A percentile compares a stretch with the other conserved stretches of the same genome.
Conservation (phyloP, 64 coral and sea anemone genomes). For the Astreopora myriophthalma region DNA sequence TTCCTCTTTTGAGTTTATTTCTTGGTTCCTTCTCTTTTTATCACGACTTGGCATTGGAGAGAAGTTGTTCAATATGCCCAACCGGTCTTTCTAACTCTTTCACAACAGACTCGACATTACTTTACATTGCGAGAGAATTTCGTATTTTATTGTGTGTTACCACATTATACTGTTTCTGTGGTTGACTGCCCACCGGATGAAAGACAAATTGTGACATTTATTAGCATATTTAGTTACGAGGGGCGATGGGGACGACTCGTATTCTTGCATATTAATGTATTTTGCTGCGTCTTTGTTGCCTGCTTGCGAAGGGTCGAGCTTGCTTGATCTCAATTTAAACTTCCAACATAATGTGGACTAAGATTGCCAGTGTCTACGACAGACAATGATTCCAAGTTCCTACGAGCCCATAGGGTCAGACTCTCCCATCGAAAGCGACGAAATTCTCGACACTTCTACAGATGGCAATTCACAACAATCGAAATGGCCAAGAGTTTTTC, state of each 20-base stretch:
- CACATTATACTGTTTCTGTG: background rate
- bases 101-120: too few species aligned
- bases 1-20: too few species aligned
- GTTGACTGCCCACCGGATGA: constrained; percentile 13
- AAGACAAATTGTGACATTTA: background rate
- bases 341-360: background rate
- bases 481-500: constrained; percentile 17
- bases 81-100: too few species aligned
- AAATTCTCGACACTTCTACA: background rate
- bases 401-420: constrained; percentile 79
- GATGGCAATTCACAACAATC: constrained; percentile 28
- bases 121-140: too few species aligned
- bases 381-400: constrained; percentile 80
- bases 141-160: too few species aligned
- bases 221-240: constrained; percentile 50
- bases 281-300: background rate
- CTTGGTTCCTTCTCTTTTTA: too few species aligned
- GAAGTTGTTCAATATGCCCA: too few species aligned
- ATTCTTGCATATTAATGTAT: constrained; percentile 18
- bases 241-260: background rate
- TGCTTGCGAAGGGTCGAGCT: background rate
- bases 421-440: constrained; percentile 38
- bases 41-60: too few species aligned
- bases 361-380: background rate
- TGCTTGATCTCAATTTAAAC: background rate